Evolutionary conservation across 35 echinoderm and acorn worm species (phyloP).

Genomic region (Antedon bifida): DNA sequence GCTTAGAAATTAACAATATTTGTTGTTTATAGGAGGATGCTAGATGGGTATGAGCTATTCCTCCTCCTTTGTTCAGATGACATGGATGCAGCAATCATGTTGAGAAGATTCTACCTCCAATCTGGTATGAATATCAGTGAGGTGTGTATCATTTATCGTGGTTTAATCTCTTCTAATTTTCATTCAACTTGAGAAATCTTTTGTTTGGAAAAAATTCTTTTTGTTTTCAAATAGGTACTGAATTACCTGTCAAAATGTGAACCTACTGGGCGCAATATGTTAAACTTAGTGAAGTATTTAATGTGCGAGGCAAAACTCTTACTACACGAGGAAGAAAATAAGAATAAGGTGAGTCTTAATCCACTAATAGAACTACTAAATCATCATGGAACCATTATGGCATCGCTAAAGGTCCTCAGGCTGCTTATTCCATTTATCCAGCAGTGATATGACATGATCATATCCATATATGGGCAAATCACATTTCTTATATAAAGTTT

Average conservation of each 20-base stretch:
- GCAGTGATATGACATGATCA: too few relatives aligned
- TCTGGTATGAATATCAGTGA: not conserved
- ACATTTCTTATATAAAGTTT: too few relatives aligned
- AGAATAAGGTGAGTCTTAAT: not conserved
- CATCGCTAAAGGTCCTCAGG: too few relatives aligned
- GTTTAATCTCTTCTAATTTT: not conserved
- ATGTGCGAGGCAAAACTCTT: not conserved
- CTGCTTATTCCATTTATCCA: too few relatives aligned
- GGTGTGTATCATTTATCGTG: not conserved
- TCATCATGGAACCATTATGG: too few relatives aligned
- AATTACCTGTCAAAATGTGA: not conserved
- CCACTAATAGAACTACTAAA: too few relatives aligned
- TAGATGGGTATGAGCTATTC: not conserved
- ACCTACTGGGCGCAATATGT: not conserved
- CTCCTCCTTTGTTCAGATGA: constrained; percentile 9
- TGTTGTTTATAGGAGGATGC: constrained; percentile 1
- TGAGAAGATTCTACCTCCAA: constrained; percentile 1
- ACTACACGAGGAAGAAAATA: not conserved
- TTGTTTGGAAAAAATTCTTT: not conserved
- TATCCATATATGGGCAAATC: too few relatives aligned
- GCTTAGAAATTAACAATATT: too few relatives aligned
- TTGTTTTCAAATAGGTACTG: not conserved
- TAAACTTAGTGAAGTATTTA: not conserved
- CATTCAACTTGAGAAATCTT: too few relatives aligned
- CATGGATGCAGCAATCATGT: not conserved